Percentiles rank a stretch among this genome's conserved stretches.
phyloP scores from a whole-genome alignment of 2,797 vertebrate species.

The Tokudaia muenninki region DNA sequence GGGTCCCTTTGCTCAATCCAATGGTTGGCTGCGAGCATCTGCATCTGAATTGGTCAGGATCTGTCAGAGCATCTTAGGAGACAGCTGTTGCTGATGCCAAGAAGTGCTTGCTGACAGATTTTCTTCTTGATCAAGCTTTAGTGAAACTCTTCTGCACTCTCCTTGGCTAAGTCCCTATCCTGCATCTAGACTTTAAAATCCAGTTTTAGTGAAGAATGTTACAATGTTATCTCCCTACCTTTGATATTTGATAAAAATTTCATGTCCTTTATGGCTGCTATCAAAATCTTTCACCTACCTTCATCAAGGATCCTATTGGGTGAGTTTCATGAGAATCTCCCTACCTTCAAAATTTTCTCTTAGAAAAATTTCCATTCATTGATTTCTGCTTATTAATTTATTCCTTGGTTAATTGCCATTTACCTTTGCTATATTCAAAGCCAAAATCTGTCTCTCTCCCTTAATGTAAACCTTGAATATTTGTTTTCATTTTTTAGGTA shows the following conservation, averaged over 20 bases:
- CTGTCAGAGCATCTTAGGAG: too few relatives aligned
- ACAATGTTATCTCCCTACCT: neutral
- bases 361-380: conserved; percentile 12
- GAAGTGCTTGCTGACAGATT: neutral
- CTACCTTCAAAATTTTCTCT: neutral
- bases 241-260: neutral
- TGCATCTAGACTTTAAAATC: neutral
- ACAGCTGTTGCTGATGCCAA: too few relatives aligned
- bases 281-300: neutral
- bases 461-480: neutral
- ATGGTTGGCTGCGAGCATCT: too few relatives aligned
- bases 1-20: too few relatives aligned
- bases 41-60: too few relatives aligned
- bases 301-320: conserved; percentile 25
- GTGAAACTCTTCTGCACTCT: neutral
- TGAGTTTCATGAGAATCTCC: conserved; percentile 9
- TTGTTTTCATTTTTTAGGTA: neutral
- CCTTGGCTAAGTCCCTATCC: neutral
- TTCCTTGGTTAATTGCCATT: neutral
- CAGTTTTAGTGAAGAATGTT: conserved; percentile 17
- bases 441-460: neutral
- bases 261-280: neutral
- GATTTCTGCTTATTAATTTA: neutral
- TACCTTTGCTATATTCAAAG: neutral
- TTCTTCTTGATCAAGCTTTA: neutral